A percentile compares a stretch with the other conserved stretches of the same genome.
phyloP scores from a whole-genome alignment of 2,113 vertebrate genomes.

The Takifugu flavidus region DNA sequence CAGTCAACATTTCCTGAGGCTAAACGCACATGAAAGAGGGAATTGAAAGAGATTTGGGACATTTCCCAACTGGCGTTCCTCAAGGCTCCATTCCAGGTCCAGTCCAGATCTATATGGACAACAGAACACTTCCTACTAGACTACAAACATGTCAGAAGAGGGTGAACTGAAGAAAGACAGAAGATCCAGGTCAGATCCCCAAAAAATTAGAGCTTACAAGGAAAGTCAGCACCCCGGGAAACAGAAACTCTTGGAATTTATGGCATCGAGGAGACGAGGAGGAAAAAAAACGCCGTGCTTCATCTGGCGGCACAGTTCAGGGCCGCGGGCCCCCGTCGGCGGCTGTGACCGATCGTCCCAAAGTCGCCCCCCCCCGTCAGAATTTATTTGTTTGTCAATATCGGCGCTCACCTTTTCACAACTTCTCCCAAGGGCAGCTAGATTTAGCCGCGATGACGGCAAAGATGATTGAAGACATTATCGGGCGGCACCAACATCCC shows the following conservation, averaged over 20 bases:
- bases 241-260: background rate
- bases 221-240: too few species aligned
- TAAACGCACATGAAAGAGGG: too few species aligned
- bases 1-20: too few species aligned
- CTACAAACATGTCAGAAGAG: too few species aligned
- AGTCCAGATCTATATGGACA: too few species aligned
- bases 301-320: constrained; percentile 41
- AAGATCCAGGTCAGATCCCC: too few species aligned
- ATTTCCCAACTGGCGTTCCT: too few species aligned
- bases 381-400: constrained; percentile 81
- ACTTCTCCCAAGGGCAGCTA: constrained; percentile 78
- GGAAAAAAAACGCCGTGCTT: constrained; percentile 36
- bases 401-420: constrained; percentile 74
- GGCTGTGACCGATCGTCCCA: constrained; percentile 67
- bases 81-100: too few species aligned
- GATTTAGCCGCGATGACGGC: constrained; percentile 73
- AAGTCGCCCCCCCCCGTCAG: constrained; percentile 65
- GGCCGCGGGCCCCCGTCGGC: constrained; percentile 53
- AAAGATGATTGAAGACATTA: constrained; percentile 79
- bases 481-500: constrained; percentile 70
- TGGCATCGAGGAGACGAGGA: constrained; percentile 17
- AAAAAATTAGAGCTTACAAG: too few species aligned
- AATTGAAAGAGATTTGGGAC: too few species aligned
- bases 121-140: too few species aligned
- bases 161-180: too few species aligned